Conservation (phyloP, 2,797 vertebrate genomes). For the Myripristis murdjan region DNA sequence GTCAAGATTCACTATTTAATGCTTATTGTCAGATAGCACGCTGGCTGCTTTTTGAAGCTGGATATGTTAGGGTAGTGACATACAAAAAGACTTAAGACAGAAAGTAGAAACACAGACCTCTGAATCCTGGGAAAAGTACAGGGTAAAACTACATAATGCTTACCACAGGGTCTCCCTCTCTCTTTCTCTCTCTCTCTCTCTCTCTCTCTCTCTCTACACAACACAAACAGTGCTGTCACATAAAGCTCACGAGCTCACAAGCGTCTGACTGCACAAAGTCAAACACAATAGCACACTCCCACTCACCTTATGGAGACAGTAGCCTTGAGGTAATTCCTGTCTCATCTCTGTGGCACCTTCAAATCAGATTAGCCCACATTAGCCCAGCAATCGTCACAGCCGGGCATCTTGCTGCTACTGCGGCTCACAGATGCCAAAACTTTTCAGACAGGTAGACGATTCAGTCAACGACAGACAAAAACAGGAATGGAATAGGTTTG, state of each 20-base stretch:
- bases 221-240: conserved; percentile 1
- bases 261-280: conserved; percentile 16
- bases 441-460: neutral
- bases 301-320: conserved; percentile 37
- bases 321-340: conserved; percentile 68
- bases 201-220: neutral
- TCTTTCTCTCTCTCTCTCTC: neutral
- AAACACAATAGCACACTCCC: conserved; percentile 29
- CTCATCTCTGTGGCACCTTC: conserved; percentile 77
- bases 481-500: no score
- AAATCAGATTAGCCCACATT: conserved; percentile 80
- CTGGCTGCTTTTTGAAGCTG: neutral
- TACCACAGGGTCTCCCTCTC: neutral
- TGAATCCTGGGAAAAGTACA: no score
- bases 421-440: conserved; percentile 26
- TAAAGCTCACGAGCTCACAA: neutral
- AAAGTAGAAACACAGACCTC: no score
- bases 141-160: no score
- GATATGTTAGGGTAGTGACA: neutral
- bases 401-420: conserved; percentile 41
- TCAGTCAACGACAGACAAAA: neutral
- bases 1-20: neutral
- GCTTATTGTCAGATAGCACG: neutral
- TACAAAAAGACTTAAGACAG: no score
- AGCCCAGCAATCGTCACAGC: conserved; percentile 51